These are phyloP conservation scores for Ennomos quercinarius DNA, from an alignment of 2,888 invertebrate species.

Conservation along the genomic window DNA sequence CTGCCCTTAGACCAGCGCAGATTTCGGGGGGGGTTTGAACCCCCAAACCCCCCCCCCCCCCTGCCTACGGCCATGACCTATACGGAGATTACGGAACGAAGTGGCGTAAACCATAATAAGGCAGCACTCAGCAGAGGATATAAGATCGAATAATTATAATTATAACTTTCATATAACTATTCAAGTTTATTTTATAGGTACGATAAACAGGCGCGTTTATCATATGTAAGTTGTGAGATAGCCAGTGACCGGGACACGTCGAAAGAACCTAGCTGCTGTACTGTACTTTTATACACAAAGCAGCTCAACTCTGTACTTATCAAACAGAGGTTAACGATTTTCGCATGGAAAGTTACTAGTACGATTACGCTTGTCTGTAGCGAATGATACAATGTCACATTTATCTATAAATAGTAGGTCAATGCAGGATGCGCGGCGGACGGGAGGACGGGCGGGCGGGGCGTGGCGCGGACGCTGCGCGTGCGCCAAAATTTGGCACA, in stretches of 20 bases:
- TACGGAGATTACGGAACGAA: no score
- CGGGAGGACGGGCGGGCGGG: slow-evolving; percentile 47
- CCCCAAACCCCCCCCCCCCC: no score
- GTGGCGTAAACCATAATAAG: no score
- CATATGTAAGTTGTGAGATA: slow-evolving; percentile 29
- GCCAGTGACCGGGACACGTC: slow-evolving; percentile 30
- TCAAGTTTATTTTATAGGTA: slow-evolving; percentile 3
- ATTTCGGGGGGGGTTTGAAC: no score
- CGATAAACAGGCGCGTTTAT: slow-evolving; percentile 26
- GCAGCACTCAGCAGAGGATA: no score
- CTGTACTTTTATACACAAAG: slow-evolving; percentile 23
- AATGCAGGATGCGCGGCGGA: slow-evolving; percentile 49
- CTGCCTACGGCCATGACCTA: no score
- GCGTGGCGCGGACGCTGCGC: slow-evolving; percentile 34
- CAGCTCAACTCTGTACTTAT: slow-evolving; percentile 59
- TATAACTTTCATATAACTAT: no score
- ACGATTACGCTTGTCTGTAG: slow-evolving; percentile 52
- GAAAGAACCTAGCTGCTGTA: slow-evolving; percentile 15
- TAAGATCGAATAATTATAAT: no score
- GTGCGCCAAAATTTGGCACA: slow-evolving; percentile 70
- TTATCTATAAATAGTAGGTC: slow-evolving; percentile 73
- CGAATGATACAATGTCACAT: slow-evolving; percentile 76
- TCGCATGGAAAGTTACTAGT: slow-evolving; percentile 79
- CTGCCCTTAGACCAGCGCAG: no score
- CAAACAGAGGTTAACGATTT: slow-evolving; percentile 72